Conservation (phyloP, 23 tunicate genomes). For the Styela clava region DNA sequence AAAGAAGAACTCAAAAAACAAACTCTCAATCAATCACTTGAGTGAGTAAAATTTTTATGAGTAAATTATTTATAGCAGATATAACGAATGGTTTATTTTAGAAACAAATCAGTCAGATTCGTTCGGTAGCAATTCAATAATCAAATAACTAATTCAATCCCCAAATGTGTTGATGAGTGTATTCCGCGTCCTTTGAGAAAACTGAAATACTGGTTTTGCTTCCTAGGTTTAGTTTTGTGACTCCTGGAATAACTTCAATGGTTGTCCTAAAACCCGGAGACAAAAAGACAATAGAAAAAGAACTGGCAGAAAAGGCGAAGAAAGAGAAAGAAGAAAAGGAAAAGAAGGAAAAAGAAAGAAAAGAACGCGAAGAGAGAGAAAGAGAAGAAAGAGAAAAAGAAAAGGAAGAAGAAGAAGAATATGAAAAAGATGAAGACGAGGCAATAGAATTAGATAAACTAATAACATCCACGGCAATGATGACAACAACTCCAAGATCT, state of each 20-base stretch:
- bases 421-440: neutral
- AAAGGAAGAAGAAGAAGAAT: neutral
- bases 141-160: conserved; percentile 30
- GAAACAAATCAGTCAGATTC: no score
- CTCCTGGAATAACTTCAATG: conserved; percentile 51
- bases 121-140: conserved; percentile 7
- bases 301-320: neutral
- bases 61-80: no score
- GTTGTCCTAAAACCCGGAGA: conserved; percentile 48
- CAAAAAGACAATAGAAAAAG: conserved; percentile 27
- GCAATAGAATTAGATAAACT: conserved; percentile 23
- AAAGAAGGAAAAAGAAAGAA: neutral
- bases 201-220: neutral
- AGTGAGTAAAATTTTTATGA: conserved; percentile 22
- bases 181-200: conserved; percentile 28
- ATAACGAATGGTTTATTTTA: no score
- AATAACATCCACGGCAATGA: no score
- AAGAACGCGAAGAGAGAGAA: neutral
- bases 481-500: no score
- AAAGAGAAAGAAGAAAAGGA: conserved; percentile 6
- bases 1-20: neutral
- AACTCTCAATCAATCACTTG: conserved; percentile 34
- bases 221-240: conserved; percentile 36
- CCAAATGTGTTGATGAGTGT: conserved; percentile 14
- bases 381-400: neutral